Evolutionary conservation across 2,888 invertebrate species (phyloP), one percentile per base, ranked within the genome.

Genomic region (Chironomus tentans): DNA sequence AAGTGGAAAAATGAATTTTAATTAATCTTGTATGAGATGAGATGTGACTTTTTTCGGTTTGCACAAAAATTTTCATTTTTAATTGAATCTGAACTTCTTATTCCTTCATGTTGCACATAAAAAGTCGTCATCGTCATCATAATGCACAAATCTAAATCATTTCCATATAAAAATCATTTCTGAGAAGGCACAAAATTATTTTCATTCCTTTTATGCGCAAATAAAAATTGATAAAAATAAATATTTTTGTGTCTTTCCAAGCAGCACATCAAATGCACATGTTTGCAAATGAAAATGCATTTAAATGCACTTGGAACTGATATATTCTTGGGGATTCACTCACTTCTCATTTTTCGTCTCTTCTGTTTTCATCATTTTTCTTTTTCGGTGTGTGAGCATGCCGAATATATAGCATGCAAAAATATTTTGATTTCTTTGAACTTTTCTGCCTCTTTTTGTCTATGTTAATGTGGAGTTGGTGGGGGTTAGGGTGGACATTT

Each of bases 31-130:
- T 68, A 74, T 65, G 70, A 73, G 56, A 70, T 76, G 72, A 68
- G 73, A 74, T 68, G 68, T 65, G 71, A 76, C 48, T 56, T 56
- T 56, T 56, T 56, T 56, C 15, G n/a, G 18, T 15, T 18, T 56
- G 15, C 15, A 50, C n/a, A 13, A 50, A 50, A 15, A 18, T 56
- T 15, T 56, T 18, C 15, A 15, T 76, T 61, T 69, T 73, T 77
- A 62, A 62, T 61, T 72, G 72, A 70, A 70, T 61, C 15, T 61
- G 72, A 72, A 72, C 48, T 48, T 78, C 77, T 78, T 78, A 78
- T 79, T 80, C 78, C 78, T 82, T 15, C 15, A 70, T 21, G 70
- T 48, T 22, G 15, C 5, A 61, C 22, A 61, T 71, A 50, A 50
- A 12, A 50, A 47, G 47, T 13, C 7, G 47, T 24, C 22, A 48